Conservation (phyloP, 1,140 invertebrate species). For the Subanguina moxae region DNA sequence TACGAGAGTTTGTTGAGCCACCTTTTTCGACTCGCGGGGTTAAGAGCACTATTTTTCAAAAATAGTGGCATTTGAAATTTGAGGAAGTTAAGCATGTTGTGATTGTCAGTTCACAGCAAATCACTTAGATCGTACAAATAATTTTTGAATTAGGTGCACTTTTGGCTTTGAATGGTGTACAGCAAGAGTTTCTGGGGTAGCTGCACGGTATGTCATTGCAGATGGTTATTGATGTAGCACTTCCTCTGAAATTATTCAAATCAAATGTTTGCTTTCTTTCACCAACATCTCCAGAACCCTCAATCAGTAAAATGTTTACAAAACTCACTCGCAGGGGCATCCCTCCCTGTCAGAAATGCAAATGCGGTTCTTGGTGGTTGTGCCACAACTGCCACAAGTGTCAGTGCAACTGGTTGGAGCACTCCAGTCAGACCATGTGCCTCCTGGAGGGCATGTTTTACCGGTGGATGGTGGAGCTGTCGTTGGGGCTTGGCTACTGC, state of each 20-base stretch:
- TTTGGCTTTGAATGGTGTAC: neutral
- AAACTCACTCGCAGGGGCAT: slow-evolving; percentile 4
- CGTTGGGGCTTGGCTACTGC: neutral
- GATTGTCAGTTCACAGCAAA: too few relatives aligned
- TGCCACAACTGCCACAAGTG: neutral
- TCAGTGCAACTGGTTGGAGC: neutral
- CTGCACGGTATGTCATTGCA: neutral
- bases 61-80: too few relatives aligned
- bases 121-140: too few relatives aligned
- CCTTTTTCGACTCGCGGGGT: too few relatives aligned
- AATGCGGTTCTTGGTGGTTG: neutral
- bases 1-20: too few relatives aligned
- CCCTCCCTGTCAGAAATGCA: neutral
- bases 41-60: too few relatives aligned
- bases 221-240: neutral
- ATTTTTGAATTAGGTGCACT: too few relatives aligned
- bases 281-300: neutral
- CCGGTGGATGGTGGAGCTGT: neutral
- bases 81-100: too few relatives aligned
- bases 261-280: too few relatives aligned
- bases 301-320: neutral
- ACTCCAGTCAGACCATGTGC: neutral
- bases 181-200: neutral
- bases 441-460: neutral
- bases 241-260: neutral